Base-by-base conservation (phyloP, 2,888 invertebrate species). In the Tetragnatha montana region DNA sequence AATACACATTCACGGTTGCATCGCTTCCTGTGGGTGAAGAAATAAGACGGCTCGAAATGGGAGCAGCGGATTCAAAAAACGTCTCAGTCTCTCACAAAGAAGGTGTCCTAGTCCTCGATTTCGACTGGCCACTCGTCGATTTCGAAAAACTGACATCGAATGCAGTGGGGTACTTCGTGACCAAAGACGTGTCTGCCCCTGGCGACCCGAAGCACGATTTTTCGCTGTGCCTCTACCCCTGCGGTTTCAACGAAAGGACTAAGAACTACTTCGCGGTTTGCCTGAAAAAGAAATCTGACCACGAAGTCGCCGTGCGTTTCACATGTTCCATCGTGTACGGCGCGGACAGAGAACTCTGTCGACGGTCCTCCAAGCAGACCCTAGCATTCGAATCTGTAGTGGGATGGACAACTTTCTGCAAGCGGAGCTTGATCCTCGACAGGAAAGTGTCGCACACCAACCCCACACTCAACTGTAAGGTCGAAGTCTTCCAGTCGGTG, bases 401-500 rank as follows among this genome's bases (percentile, higher is more conserved):
- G 14, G 74, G 74, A 0, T 74, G 74, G 74, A 35, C 74, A 8
- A 74, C 74, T 4, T 74, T 74, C 14, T 74, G 35, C 74, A 74
- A 22, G 19, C 74, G 74, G 0, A 12, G 1, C 7, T 14, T 74
- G 14, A 4, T 74, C 74, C 35, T 35, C 17, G 22, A 12, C 12
- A 17, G 22, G 6, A 74, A 35, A 35, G 35, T 17, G 8, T 49
- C 6, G 35, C 69, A 17, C 50, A 76, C 0, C 14, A 84, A 21
- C 14, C 68, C 76, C 60, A 68, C 14, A 21, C n/a, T 84, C 12
- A 49, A 69, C 17, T 76, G 83, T 12, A 49, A 14, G 0, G 7
- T 84, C 17, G 69, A 84, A 35, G 68, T 84, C 0, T 49, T 84
- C 75, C 14, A 68, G 22, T 10, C 71, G 69, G 68, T 17, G 47